Evolutionary conservation across 2,797 vertebrate genomes (phyloP).

Genomic region (Cuniculus paca): DNA sequence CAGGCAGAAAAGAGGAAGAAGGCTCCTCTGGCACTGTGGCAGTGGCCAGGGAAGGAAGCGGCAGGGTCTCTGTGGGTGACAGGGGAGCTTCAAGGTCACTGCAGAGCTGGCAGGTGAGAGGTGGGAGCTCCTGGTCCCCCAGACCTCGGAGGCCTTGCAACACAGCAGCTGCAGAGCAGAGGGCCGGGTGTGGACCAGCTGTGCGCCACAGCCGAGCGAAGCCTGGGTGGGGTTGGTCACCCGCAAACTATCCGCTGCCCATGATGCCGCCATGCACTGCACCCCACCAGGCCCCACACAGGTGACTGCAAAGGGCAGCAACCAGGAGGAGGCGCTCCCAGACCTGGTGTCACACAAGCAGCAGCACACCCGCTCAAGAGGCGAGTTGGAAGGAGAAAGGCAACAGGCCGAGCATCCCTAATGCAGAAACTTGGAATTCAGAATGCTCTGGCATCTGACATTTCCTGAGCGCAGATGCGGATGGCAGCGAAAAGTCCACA

Average conservation of each 20-base stretch:
- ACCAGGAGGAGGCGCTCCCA: not conserved
- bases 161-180: not conserved
- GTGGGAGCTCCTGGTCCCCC: not conserved
- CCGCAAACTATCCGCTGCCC: rapidly evolving
- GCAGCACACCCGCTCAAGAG: not conserved
- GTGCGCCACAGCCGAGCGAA: not conserved
- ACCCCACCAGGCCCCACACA: not conserved
- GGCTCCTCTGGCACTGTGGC: not conserved
- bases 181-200: not conserved
- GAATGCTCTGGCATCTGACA: not conserved
- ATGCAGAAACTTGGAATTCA: not conserved
- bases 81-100: not conserved
- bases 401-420: not conserved
- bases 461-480: not conserved
- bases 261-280: not conserved
- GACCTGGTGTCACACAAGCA: not conserved
- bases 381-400: not conserved
- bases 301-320: not conserved
- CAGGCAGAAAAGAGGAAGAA: not conserved
- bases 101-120: not conserved
- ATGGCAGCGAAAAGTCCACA: not conserved
- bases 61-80: not conserved
- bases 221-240: not conserved
- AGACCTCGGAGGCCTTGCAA: not conserved
- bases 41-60: not conserved